phyloP scores from a whole-genome alignment of 2,113 vertebrate genomes.

The Cinclus mexicanus region DNA sequence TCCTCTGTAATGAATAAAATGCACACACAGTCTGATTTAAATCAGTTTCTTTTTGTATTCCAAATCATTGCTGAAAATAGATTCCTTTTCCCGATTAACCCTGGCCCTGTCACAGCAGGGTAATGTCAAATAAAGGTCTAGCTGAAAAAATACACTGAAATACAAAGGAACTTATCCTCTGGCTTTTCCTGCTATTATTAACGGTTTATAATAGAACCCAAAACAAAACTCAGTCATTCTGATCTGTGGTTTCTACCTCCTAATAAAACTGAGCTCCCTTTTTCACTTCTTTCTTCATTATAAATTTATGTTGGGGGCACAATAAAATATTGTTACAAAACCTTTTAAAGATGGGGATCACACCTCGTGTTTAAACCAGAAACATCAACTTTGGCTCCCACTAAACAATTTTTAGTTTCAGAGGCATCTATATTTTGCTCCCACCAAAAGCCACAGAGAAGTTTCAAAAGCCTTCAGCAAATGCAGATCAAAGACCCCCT shows the following conservation, averaged over 20 bases:
- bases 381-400: background rate
- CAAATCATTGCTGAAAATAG: constrained; percentile 45
- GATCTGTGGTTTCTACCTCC: background rate
- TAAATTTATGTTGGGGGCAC: background rate
- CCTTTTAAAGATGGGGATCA: background rate
- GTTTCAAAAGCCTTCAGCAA: background rate
- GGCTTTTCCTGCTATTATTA: constrained; percentile 65
- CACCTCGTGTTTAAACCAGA: background rate
- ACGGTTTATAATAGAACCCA: constrained; percentile 42
- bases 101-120: constrained; percentile 37
- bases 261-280: background rate
- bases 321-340: background rate
- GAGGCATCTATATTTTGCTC: background rate
- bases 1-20: constrained; percentile 31
- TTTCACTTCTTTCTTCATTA: background rate
- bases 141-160: constrained; percentile 54
- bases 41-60: constrained; percentile 34
- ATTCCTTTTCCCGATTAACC: constrained; percentile 9
- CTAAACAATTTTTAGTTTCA: background rate
- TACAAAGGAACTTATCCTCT: constrained; percentile 63
- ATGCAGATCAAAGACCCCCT: background rate
- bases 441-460: background rate
- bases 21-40: constrained; percentile 27
- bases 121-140: constrained; percentile 63
- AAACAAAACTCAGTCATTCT: constrained; percentile 31